Evolutionary conservation across 2,113 vertebrate genomes (phyloP).

Genomic region (Odocoileus hemionus): DNA sequence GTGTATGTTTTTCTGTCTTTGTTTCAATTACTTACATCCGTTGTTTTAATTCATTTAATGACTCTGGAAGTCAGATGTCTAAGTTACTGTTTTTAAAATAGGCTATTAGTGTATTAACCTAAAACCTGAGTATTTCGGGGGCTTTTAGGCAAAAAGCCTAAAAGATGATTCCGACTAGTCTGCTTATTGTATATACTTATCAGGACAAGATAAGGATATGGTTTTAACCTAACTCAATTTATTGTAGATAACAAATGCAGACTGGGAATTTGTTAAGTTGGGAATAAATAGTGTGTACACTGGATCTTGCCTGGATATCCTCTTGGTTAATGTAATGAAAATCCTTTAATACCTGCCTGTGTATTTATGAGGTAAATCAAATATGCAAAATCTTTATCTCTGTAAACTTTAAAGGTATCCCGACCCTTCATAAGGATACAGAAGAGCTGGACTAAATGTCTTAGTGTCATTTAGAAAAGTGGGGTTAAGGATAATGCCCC

Average conservation of each 20-base stretch:
- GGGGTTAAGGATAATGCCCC: not conserved
- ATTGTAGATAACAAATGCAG: not conserved
- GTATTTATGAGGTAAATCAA: constrained; percentile 3
- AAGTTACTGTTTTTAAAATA: not conserved
- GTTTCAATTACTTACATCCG: not conserved
- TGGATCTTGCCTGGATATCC: not conserved
- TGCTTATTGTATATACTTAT: not conserved
- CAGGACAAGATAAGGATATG: not conserved
- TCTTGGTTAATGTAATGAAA: not conserved
- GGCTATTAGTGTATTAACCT: not conserved
- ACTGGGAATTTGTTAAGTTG: not conserved
- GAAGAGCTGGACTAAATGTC: not conserved
- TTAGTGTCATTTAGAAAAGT: fast-evolving
- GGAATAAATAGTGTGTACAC: not conserved
- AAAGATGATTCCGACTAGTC: not conserved
- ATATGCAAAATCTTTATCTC: not conserved
- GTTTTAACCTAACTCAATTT: not conserved
- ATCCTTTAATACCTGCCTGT: not conserved
- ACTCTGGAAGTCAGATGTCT: not conserved
- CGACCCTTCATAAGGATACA: not conserved
- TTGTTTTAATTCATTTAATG: not conserved
- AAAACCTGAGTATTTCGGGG: not conserved
- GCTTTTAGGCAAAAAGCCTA: not conserved
- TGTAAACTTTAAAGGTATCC: not conserved
- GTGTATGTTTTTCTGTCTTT: not conserved